Evolutionary conservation across 1,140 invertebrate species (phyloP), one percentile per base, ranked within the genome.

Genomic region (Aphelenchoides fujianensis): DNA sequence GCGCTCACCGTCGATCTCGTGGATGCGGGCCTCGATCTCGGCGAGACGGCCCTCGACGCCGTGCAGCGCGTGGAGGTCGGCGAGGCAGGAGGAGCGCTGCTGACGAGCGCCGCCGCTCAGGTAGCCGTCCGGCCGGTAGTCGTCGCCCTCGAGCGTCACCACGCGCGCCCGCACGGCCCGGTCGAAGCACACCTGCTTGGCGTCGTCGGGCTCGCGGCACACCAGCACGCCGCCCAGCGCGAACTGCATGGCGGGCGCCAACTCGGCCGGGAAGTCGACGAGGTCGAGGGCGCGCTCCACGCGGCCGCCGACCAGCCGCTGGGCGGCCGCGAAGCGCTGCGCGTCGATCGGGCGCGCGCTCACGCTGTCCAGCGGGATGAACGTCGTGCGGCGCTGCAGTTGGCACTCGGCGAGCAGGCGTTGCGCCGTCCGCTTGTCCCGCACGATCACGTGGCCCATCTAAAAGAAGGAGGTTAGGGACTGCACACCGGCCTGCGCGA

Each of bases 331-430:
- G 32, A 68, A 54, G 52, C n/a, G 5, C 31, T 63, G 63, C 41
- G 27, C 28, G 68, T 52, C 35, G 36, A 76, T 19, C 2, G 27
- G 9, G 12, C 59, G 35, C 0, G 36, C 27, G 59, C 86, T 82
- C 53, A 97, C 92, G 88, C 94, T 93, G 86, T 96, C 95, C 54
- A 98, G 87, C n/a, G 95, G 95, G 66, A 97, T 91, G 79, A 90
- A 86, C 1, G 93, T 97, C 28, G 90, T 89, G 61, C 93, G 88
- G 57, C 59, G 19, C 2, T n/a, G 12, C 2, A 68, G 2, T 64
- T 63, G 66, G 0, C 66, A 35, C 16, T 34, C 12, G 23, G 30
- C 28, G 7, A 68, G 48, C 1, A 68, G 66, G 2, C n/a, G 12
- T 68, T 64, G 12, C 19, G 66, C 66, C 1, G 66, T 68, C 12